A percentile compares a stretch with the other conserved stretches of the same genome.
Conservation (phyloP, 2,888 invertebrate genomes). For the Mycogona germanica region DNA sequence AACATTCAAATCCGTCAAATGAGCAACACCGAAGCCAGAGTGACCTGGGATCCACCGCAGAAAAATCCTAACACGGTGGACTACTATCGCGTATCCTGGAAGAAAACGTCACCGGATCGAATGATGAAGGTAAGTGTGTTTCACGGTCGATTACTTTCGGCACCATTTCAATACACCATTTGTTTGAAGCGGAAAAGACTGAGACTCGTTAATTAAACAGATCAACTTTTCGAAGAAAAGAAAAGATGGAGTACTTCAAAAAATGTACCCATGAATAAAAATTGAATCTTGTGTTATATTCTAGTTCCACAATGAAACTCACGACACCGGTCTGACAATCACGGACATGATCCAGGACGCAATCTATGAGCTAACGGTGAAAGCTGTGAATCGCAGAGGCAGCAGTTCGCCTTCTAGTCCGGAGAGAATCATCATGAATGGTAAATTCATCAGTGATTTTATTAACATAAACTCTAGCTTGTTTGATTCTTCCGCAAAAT, state of each 20-base stretch:
- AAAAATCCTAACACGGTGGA: slow-evolving; percentile 73
- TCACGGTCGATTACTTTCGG: too few species aligned
- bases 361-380: slow-evolving; percentile 65
- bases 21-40: slow-evolving; percentile 45
- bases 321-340: slow-evolving; percentile 20
- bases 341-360: slow-evolving; percentile 56
- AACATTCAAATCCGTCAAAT: slow-evolving; percentile 46
- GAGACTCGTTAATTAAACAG: neutral
- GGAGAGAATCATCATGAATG: slow-evolving; percentile 49
- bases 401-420: slow-evolving; percentile 62
- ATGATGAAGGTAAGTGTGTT: slow-evolving; percentile 4
- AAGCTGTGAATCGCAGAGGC: slow-evolving; percentile 65
- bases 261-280: neutral
- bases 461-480: too few species aligned
- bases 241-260: neutral
- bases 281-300: neutral
- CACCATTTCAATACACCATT: too few species aligned
- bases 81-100: slow-evolving; percentile 45
- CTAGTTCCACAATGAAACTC: slow-evolving; percentile 18
- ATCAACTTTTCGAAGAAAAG: too few species aligned
- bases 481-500: too few species aligned
- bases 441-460: too few species aligned
- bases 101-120: slow-evolving; percentile 13
- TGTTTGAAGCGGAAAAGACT: neutral
- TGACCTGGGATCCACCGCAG: slow-evolving; percentile 64